Evolutionary conservation across 2,113 vertebrate species (phyloP).

Genomic region (Cariama cristata): DNA sequence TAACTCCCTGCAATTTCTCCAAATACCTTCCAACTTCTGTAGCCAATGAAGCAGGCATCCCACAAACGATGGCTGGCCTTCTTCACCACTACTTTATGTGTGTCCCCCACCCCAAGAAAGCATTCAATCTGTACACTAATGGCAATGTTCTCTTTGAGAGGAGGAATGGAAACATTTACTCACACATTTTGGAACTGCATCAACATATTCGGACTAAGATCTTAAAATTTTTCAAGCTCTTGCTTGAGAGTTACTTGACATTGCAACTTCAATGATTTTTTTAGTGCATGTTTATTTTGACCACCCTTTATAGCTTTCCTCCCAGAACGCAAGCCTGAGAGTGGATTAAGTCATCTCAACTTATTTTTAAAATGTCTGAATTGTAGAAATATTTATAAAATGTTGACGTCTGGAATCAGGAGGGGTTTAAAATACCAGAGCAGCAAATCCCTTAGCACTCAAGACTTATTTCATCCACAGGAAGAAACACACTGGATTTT

Average conservation of each 20-base stretch:
- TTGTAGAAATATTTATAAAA: conserved; percentile 61
- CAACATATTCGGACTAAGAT: not conserved
- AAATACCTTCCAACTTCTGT: not conserved
- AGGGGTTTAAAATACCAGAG: conserved; percentile 66
- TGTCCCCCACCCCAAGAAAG: not conserved
- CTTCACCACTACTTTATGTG: not conserved
- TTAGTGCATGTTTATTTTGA: not conserved
- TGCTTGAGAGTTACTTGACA: not conserved
- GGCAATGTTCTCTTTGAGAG: not conserved
- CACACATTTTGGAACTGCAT: not conserved
- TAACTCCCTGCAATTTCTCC: not conserved
- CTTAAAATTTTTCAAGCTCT: not conserved
- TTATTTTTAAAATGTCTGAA: conserved; percentile 50
- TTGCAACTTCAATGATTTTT: not conserved
- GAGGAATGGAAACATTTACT: not conserved
- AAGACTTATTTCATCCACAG: conserved; percentile 3
- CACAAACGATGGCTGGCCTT: fast-evolving
- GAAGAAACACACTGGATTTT: not conserved
- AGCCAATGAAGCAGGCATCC: not conserved
- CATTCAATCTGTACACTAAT: not conserved
- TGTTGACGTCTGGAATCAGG: conserved; percentile 47
- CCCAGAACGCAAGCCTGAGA: conserved; percentile 4
- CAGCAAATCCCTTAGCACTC: conserved; percentile 42
- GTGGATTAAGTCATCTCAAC: conserved; percentile 34
- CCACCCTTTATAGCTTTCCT: conserved; percentile 19